phyloP scores from a whole-genome alignment of 2,888 invertebrate species.

The Tetramorium bicarinatum region DNA sequence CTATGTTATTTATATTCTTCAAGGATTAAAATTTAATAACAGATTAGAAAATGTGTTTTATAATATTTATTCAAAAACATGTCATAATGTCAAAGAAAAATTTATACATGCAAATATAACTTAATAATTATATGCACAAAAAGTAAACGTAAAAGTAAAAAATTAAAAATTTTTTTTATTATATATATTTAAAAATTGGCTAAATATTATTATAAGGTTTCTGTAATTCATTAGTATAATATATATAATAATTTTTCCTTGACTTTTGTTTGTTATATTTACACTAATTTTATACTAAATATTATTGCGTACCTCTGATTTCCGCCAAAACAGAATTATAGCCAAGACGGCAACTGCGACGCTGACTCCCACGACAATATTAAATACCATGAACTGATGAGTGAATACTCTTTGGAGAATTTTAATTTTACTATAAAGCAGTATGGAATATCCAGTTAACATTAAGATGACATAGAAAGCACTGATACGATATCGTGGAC shows the following conservation, averaged over 20 bases:
- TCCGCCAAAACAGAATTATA: conserved; percentile 29
- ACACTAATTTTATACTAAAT: background rate
- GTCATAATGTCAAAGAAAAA: background rate
- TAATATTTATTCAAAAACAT: background rate
- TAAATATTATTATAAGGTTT: background rate
- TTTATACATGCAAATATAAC: background rate
- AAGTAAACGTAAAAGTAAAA: background rate
- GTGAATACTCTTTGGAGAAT: background rate
- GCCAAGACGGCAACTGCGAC: conserved; percentile 2
- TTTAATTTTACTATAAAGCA: background rate
- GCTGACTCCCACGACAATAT: background rate
- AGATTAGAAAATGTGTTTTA: conserved; percentile 6
- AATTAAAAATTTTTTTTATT: background rate
- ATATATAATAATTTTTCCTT: background rate
- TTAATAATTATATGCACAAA: background rate
- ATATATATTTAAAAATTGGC: background rate
- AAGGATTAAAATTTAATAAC: conserved; percentile 1
- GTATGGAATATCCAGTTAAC: background rate
- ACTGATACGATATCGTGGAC: conserved; percentile 24
- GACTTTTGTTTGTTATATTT: background rate
- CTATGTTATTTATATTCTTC: background rate
- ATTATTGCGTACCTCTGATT: conserved; percentile 25
- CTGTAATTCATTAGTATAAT: background rate
- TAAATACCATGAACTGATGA: background rate
- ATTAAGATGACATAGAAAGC: background rate